Evolutionary conservation across 1,140 invertebrate genomes (phyloP), one percentile per base, ranked within the genome.

Genomic region (Bactericera cockerelli): DNA sequence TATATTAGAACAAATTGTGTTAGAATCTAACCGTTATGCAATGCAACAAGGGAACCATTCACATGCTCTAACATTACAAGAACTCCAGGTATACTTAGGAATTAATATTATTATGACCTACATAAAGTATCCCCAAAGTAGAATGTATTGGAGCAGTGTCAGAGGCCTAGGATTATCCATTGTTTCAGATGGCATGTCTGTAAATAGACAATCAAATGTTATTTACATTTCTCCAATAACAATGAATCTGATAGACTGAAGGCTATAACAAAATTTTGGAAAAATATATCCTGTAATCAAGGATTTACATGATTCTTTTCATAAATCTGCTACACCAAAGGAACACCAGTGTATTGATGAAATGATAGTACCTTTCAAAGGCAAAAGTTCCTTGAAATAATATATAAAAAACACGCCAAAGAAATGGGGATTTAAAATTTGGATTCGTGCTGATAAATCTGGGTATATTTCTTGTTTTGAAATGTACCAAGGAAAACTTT

Each of bases 331-430:
- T 2, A 65, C 65, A 6, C 65, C 64, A 63, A 65, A 71, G 58
- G 65, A 70, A 58, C 65, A 61, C 62, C 55, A 67, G 31, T 61
- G 59, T 14, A 57, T 62, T 25, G 62, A 64, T 61, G 62, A 65
- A 49, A 63, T 62, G 56, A 55, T 64, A 33, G 58, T 65, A 33
- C 63, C 62, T n/a, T n/a, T n/a, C n/a, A n/a, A n/a, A n/a, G n/a
- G n/a, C n/a, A n/a, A n/a, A n/a, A n/a, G n/a, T n/a, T 6, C n/a
- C 19, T 22, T 58, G 28, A 65, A 64, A 57, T 59, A 64, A 42
- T 64, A 71, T 59, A 60, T 70, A 19, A 64, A 63, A 6, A 62
- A 60, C 25, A 70, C 70, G 57, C 70, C 70, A 8, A 65, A 67
- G 57, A 70, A 70, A 56, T 65, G 65, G 62, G 62, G 65, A n/a